phyloP scores from a whole-genome alignment of 2,888 invertebrate species.

The Pardosa pseudoannulata region DNA sequence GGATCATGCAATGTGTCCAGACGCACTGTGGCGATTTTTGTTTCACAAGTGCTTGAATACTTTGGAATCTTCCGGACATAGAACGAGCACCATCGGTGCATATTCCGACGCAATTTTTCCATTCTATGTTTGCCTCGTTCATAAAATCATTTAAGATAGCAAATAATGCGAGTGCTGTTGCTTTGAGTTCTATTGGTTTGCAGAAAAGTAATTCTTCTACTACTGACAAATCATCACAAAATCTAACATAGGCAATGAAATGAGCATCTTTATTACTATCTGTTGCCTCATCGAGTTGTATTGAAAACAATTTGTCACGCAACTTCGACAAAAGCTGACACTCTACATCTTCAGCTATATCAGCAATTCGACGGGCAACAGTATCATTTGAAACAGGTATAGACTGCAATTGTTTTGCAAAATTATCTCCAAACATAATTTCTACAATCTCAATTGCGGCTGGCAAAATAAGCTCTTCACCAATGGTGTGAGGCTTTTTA shows the following conservation, averaged over 20 bases:
- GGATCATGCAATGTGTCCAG: too few relatives aligned
- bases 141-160: conserved; percentile 36
- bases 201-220: conserved; percentile 32
- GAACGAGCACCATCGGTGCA: conserved; percentile 55
- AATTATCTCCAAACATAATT: conserved; percentile 23
- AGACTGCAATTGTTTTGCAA: conserved; percentile 20
- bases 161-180: conserved; percentile 34
- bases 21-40: too few relatives aligned
- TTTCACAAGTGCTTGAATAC: too few relatives aligned
- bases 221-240: conserved; percentile 33
- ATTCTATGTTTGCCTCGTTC: conserved; percentile 49
- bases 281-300: conserved; percentile 27
- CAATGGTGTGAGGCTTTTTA: conserved; percentile 53
- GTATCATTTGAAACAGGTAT: conserved; percentile 41
- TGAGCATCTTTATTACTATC: conserved; percentile 36
- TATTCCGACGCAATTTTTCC: conserved; percentile 59
- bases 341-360: conserved; percentile 43
- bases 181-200: conserved; percentile 34
- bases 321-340: conserved; percentile 28
- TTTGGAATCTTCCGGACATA: too few relatives aligned
- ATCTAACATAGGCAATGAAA: conserved; percentile 32
- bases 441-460: conserved; percentile 21
- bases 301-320: conserved; percentile 14
- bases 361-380: conserved; percentile 38
- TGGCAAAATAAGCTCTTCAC: conserved; percentile 42